Base-by-base conservation (phyloP, 2,888 invertebrate species). In the Andricus curvator region DNA sequence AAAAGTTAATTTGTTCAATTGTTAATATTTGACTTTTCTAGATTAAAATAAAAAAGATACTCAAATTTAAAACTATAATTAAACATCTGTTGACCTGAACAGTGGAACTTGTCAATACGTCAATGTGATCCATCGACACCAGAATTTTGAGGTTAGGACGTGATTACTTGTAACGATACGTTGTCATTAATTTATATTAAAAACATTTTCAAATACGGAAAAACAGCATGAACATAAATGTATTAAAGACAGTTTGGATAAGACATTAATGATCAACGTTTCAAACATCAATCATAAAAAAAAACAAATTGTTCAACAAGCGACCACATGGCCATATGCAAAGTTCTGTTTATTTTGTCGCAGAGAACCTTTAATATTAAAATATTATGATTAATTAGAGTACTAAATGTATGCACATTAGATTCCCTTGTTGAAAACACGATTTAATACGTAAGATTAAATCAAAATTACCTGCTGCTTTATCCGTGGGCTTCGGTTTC, bases 401-500 rank as follows among this genome's bases (percentile, higher is more conserved):
- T n/a, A 20, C 6, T 20, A 51, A 20, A 51, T 20, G 5, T 6
- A 51, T 20, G 20, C 51, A 51, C 6, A 20, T 20, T 51, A 51
- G 6, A 51, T 6, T 51, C 20, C 20, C 6, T 5, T 51, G 17
- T 6, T 51, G 4, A 25, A 62, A 25, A 25, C 3, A 0, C 25
- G 25, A 62, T 62, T 25, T 25, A 25, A 22, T 62, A 51, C 9
- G 37, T 37, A 37, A 37, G 37, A 37, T 37, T 37, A 37, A 37
- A 37, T 37, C 37, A 37, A 62, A 25, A 62, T 25, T 62, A 62
- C 62, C 62, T 25, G 62, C 11, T 25, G 37, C 37, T 37, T 62
- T 62, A 8, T 62, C 62, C 62, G 62, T 62, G 62, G 62, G 62
- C 25, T 62, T 62, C 62, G 25, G 22, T 62, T 62, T 62, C 25